Base-by-base conservation (phyloP, 2,797 vertebrate genomes). In the Fundulus diaphanus region DNA sequence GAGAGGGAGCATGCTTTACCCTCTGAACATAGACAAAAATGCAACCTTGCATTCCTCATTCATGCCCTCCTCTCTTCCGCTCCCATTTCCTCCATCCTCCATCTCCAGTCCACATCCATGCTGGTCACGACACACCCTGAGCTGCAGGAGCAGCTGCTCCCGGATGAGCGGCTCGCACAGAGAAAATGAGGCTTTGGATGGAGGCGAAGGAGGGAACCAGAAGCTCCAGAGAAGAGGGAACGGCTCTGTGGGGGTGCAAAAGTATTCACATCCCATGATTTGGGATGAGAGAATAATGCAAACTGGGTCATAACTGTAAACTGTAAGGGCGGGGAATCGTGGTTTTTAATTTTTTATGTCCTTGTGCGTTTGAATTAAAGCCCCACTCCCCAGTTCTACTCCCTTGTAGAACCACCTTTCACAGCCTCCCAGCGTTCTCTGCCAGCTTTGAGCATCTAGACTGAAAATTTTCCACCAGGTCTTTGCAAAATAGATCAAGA, bases 51-150 rank as follows among this genome's bases (percentile, higher is more conserved):
- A n/a, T 29, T 76, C 81, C 24, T 44, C 70, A 77, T 68, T 79
- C 73, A 61, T 65, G 63, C 29, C 44, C 16, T 31, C 11, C 42
- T 33, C n/a, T 33, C 5, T 0, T 65, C 72, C 20, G 7, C 27
- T 44, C 33, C 37, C 35, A 1, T 56, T 31, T 44, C 70, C 81
- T 85, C 72, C 77, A 70, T 84, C 74, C 77, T 81, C 49, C 65
- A 48, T 73, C 51, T 22, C 3, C 49, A 76, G 37, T 20, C 81
- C 79, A 63, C 78, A 71, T 75, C 79, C 82, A 80, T 76, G 82
- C 67, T 7, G 52, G 51, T 80, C 71, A 52, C 85, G 90, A 92
- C 91, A 91, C 92, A 91, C 91, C 92, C 92, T 79, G 73, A 72
- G 78, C 72, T 89, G 90, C 90, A 89, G 80, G 65, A 82, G 71